A percentile compares a stretch with the other conserved stretches of the same genome.
Conservation (phyloP, 2,888 invertebrate genomes). For the Anthoptus insignis region DNA sequence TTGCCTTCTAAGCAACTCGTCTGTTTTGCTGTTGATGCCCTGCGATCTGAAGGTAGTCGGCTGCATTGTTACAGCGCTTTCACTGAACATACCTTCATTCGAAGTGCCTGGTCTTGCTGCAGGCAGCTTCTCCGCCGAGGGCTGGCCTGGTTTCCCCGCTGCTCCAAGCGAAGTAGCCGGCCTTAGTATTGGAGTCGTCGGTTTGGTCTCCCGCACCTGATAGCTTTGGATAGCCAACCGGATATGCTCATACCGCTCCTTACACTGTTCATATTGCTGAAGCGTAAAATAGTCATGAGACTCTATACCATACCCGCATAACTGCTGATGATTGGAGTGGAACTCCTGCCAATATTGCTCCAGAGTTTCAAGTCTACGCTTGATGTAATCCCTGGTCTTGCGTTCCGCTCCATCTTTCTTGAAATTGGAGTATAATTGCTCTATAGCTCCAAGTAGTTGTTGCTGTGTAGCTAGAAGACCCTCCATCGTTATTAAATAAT, state of each 20-base stretch:
- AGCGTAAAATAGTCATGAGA: background rate
- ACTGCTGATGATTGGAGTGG: background rate
- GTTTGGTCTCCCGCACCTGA: too few species aligned
- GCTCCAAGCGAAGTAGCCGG: too few species aligned
- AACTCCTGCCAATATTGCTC: background rate
- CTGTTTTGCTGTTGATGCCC: background rate
- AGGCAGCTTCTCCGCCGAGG: too few species aligned
- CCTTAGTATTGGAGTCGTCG: too few species aligned
- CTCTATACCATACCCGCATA: background rate
- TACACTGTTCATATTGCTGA: background rate
- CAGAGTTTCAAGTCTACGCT: background rate
- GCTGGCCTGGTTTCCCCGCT: too few species aligned
- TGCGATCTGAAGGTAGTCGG: background rate
- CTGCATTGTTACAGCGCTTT: background rate
- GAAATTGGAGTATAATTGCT: too few species aligned
- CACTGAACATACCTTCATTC: too few species aligned
- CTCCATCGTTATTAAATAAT: background rate
- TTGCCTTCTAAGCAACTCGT: background rate
- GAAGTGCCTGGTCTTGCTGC: too few species aligned
- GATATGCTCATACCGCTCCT: too few species aligned
- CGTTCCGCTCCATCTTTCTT: background rate
- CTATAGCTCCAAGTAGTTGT: too few species aligned
- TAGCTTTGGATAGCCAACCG: too few species aligned
- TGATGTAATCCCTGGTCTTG: background rate
- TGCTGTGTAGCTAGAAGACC: too few species aligned